These are phyloP conservation scores for Hapalemur alaotrensis DNA, from an alignment of 2,797 vertebrate species.

Conservation along the genomic window DNA sequence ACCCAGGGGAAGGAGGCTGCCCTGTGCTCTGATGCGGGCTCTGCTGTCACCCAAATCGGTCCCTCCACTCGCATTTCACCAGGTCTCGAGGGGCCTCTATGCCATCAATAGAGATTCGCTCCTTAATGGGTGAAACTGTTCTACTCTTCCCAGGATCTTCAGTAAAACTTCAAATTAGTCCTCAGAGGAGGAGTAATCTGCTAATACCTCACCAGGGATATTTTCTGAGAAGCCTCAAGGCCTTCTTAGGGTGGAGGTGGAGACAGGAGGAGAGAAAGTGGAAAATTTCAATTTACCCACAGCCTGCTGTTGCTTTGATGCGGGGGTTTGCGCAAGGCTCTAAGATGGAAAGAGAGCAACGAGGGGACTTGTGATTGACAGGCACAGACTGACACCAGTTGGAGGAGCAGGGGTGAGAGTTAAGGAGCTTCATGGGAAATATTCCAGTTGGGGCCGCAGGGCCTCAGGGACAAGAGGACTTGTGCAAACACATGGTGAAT, in stretches of 20 bases:
- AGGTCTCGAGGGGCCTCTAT: rapidly evolving
- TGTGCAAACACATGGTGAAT: background rate
- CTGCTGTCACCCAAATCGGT: background rate
- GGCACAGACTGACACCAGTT: rapidly evolving
- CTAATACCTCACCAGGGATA: background rate
- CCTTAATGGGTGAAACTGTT: background rate
- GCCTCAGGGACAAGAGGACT: background rate
- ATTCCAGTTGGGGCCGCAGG: background rate
- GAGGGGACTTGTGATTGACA: background rate
- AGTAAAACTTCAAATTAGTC: background rate
- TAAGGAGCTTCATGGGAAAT: background rate
- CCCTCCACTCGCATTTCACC: background rate
- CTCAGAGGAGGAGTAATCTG: background rate
- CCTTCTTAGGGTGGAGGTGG: background rate
- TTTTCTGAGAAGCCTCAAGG: background rate
- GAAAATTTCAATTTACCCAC: background rate
- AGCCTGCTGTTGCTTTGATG: background rate
- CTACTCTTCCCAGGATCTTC: background rate
- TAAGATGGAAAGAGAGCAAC: background rate
- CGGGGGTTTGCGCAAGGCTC: background rate
- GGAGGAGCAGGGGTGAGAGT: background rate
- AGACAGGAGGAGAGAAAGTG: background rate
- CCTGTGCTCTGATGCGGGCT: no score
- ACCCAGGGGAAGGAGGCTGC: background rate
- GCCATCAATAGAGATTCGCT: rapidly evolving